phyloP scores from a whole-genome alignment of 2,888 invertebrate species.

The Biston stratarius region DNA sequence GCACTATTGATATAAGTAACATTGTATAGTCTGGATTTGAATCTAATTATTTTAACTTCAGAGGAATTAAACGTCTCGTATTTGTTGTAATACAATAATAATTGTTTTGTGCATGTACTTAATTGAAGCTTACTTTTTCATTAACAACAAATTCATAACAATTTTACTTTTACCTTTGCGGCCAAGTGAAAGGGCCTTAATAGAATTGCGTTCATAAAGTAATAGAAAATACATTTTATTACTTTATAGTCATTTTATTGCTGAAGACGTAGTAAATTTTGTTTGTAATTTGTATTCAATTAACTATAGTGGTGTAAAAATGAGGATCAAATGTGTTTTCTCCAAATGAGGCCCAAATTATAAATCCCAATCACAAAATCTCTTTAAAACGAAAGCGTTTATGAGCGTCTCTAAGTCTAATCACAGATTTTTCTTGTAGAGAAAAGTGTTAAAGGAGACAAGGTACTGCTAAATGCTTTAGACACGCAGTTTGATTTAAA shows the following conservation, averaged over 20 bases:
- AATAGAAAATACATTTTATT: conserved; percentile 35
- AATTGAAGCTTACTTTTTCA: neutral
- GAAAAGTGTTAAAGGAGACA: no score
- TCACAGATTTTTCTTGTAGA: no score
- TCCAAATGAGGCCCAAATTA: conserved; percentile 2
- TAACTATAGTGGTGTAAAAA: conserved; percentile 43
- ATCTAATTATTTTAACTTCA: no score
- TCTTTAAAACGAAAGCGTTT: conserved; percentile 1
- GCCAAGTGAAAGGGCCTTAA: conserved; percentile 18
- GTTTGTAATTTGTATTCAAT: conserved; percentile 49
- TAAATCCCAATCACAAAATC: neutral
- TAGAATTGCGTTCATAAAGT: conserved; percentile 25
- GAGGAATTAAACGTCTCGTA: no score
- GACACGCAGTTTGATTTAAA: no score
- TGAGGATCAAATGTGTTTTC: conserved; percentile 21
- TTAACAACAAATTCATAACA: conserved; percentile 9
- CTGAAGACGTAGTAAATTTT: conserved; percentile 41
- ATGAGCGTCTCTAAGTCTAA: no score
- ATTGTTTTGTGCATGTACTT: no score
- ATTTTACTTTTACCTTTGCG: conserved; percentile 5
- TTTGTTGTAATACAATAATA: no score
- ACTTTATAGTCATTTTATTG: conserved; percentile 49
- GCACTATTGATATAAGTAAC: no score
- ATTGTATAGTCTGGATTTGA: no score
- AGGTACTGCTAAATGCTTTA: no score